These are phyloP conservation scores for Gulo gulo DNA, from an alignment of 2,113 vertebrate species.

Conservation along the genomic window DNA sequence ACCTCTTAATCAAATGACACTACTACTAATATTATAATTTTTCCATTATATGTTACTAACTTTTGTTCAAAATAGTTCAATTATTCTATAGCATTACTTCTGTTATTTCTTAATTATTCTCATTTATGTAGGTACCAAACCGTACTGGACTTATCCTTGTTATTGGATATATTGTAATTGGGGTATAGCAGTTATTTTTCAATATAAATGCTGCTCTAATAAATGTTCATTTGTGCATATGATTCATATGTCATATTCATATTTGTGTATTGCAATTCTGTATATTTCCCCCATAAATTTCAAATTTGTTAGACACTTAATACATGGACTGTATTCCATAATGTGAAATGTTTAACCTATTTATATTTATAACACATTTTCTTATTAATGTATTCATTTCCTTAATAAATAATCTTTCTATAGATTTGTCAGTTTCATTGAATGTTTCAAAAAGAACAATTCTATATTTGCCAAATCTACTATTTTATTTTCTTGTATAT, in stretches of 20 bases:
- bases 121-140: neutral
- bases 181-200: neutral
- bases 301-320: neutral
- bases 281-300: neutral
- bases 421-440: neutral
- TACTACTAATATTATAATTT: neutral
- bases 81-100: neutral
- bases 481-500: neutral
- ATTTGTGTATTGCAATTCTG: neutral
- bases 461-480: neutral
- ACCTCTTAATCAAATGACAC: neutral
- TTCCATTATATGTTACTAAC: neutral
- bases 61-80: neutral
- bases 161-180: neutral
- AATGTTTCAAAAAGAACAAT: neutral
- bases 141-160: neutral
- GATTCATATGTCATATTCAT: neutral
- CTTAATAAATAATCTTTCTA: neutral
- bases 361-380: neutral
- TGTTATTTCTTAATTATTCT: neutral
- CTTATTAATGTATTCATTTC: neutral
- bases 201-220: neutral
- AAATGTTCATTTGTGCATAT: neutral
- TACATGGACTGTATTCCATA: neutral
- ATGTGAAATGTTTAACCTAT: neutral